Base-by-base conservation (phyloP, 2,113 vertebrate genomes). In the Oplegnathus fasciatus region DNA sequence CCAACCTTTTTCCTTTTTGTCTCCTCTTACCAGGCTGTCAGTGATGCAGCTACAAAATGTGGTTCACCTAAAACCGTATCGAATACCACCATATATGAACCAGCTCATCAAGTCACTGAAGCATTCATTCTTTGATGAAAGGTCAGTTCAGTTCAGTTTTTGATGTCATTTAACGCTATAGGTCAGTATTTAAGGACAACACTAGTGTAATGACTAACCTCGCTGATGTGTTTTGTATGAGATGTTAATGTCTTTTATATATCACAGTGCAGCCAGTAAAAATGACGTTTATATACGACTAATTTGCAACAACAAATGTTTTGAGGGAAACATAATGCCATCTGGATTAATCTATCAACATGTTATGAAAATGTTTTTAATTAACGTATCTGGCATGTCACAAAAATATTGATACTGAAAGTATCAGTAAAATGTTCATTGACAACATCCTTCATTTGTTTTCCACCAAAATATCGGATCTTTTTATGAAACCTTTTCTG, bases 91-190 rank as follows among this genome's bases (percentile, higher is more conserved):
- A 0, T n/a, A 90, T 22, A 52, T 94, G 4, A 34, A 0, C 37
- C 0, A 95, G 55, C 84, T 95, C 68, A 75, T 89, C 28, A 6
- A 0, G 2, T 24, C 50, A 5, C 84, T 96, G 61, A 93, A 90
- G 22, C 0, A 46, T 0, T 1, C 0, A 30, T 3, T 0, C 26
- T 1, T 2, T 1, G 69, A 79, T 34, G 17, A 0, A 69, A 91
- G 86, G 94, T 37, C 34, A 37, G 34, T n/a, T 73, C 24, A 46
- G 1, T 20, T 55, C 0, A 40, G 22, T 17, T 37, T 76, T 32
- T 42, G 4, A 61, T n/a, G n/a, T 58, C 3, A 37, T 70, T 40
- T 70, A 9, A 15, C 46, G n/a, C 22, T 24, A 17, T 4, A 10
- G 28, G 9, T 18, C 70, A 64, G 58, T 20, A 32, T 11, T 26